phyloP scores from a whole-genome alignment of 2,797 vertebrate genomes.

The Bucorvus abyssinicus region DNA sequence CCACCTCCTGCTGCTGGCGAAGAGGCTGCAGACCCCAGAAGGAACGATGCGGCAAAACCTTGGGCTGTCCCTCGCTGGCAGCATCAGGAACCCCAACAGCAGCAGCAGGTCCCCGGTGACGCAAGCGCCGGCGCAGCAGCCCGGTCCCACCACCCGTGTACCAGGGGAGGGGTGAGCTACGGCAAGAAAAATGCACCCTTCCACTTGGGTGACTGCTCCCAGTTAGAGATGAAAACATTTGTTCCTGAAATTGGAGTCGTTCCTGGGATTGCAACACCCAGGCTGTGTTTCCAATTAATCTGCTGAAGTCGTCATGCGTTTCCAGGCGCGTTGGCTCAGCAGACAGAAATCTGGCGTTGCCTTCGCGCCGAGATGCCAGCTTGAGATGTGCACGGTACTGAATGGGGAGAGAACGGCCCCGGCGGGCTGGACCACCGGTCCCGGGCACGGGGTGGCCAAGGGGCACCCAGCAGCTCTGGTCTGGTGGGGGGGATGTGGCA shows the following conservation, averaged over 20 bases:
- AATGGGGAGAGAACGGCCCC: neutral
- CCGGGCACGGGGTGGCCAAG: neutral
- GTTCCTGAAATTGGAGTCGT: slow-evolving; percentile 63
- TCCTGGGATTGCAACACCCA: slow-evolving; percentile 69
- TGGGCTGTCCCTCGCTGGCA: neutral
- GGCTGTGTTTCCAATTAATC: slow-evolving; percentile 72
- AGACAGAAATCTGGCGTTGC: neutral
- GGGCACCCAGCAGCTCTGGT: neutral
- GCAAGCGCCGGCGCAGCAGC: neutral
- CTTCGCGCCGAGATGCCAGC: neutral
- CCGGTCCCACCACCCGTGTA: neutral
- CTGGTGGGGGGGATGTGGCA: neutral
- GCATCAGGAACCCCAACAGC: neutral
- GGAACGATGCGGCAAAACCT: neutral
- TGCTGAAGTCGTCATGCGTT: slow-evolving; percentile 35
- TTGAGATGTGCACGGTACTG: neutral
- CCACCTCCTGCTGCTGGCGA: neutral
- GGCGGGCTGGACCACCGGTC: neutral
- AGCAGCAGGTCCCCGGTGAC: neutral
- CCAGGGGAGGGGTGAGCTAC: slow-evolving; percentile 34
- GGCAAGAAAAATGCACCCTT: slow-evolving; percentile 43
- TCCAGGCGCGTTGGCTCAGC: slow-evolving; percentile 29
- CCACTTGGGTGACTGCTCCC: slow-evolving; percentile 54
- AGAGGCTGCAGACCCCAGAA: neutral
- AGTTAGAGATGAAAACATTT: slow-evolving; percentile 60